Evolutionary conservation across 2,797 vertebrate genomes (phyloP).

Genomic region (Bradypus variegatus): DNA sequence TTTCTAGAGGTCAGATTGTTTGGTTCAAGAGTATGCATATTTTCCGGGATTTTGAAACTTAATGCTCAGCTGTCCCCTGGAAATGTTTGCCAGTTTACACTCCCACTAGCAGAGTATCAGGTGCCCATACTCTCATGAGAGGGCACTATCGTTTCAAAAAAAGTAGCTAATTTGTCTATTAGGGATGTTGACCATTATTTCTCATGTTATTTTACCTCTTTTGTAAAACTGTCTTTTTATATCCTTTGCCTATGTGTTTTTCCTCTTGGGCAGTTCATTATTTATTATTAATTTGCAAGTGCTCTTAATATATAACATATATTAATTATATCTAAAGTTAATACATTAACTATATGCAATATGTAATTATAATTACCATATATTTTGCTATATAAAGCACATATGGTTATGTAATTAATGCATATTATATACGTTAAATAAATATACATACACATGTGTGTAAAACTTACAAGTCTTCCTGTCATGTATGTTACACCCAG

Average conservation of each 20-base stretch:
- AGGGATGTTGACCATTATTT: neutral
- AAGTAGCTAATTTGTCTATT: neutral
- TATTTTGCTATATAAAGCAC: neutral
- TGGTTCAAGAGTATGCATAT: neutral
- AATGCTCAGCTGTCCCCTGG: neutral
- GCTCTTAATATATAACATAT: neutral
- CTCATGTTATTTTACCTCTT: constrained; percentile 11
- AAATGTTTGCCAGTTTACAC: neutral
- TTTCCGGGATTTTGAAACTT: neutral
- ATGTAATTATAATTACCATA: neutral
- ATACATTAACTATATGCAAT: neutral
- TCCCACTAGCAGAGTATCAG: neutral
- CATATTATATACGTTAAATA: neutral
- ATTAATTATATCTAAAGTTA: neutral
- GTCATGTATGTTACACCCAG: neutral
- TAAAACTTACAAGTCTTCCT: neutral
- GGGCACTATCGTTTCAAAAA: neutral
- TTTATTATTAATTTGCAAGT: constrained; percentile 32
- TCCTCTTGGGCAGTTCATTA: neutral
- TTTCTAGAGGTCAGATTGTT: neutral
- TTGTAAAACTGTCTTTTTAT: constrained; percentile 1
- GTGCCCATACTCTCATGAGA: neutral
- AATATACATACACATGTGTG: neutral
- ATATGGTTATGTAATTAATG: neutral
- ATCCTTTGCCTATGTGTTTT: constrained; percentile 2